Evolutionary conservation across 2,797 vertebrate species (phyloP).

Genomic region (Lophius americanus): DNA sequence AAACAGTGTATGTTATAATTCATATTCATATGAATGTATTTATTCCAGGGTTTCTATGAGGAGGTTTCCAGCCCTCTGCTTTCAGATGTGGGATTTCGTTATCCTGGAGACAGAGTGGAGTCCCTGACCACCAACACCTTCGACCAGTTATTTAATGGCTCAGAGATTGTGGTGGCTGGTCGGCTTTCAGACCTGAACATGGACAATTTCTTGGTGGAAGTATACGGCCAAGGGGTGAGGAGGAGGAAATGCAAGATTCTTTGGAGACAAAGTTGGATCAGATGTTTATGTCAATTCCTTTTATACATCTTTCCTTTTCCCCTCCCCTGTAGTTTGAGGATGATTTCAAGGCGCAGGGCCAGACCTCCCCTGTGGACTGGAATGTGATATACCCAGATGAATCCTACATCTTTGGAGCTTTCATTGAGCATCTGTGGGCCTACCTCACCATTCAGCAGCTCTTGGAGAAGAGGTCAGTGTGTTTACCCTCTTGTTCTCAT

Average conservation of each 20-base stretch:
- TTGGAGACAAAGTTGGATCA: not conserved
- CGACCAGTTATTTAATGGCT: constrained; percentile 85
- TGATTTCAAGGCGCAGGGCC: constrained; percentile 73
- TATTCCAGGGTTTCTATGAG: constrained; percentile 87
- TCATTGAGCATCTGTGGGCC: constrained; percentile 93
- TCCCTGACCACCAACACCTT: constrained; percentile 84
- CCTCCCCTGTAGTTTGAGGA: constrained; percentile 36
- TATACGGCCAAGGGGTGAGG: constrained; percentile 85
- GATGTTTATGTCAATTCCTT: not conserved
- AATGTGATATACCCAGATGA: constrained; percentile 79
- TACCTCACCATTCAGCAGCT: constrained; percentile 92
- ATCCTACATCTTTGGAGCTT: constrained; percentile 90
- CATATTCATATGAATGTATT: not conserved
- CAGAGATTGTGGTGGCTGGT: constrained; percentile 91
- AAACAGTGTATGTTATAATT: not conserved
- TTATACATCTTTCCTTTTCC: not conserved
- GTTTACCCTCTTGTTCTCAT: not conserved
- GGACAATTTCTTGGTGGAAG: constrained; percentile 81
- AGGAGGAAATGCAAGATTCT: not conserved
- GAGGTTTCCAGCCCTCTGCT: constrained; percentile 89
- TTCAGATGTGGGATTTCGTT: constrained; percentile 82
- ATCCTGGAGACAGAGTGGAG: constrained; percentile 79
- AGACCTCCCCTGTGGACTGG: constrained; percentile 75
- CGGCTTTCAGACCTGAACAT: constrained; percentile 72
- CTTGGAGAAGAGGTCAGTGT: constrained; percentile 81